Base-by-base conservation (phyloP, 1,140 invertebrate species). In the Cephus cinctus region DNA sequence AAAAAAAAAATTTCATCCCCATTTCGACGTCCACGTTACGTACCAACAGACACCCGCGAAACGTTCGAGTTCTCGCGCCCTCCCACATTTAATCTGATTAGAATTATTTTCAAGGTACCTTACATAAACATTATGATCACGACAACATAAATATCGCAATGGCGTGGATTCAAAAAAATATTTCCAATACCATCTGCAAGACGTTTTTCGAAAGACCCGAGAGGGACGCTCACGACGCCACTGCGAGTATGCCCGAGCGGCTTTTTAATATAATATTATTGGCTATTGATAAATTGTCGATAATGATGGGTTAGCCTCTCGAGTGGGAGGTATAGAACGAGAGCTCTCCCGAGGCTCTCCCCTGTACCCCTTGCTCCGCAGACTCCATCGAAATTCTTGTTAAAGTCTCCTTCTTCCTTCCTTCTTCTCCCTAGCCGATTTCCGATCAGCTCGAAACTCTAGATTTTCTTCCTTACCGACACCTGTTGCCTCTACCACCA, bases 261-360 rank as follows among this genome's bases (percentile, higher is more conserved):
- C 61, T 59, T 72, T 75, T 76, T 76, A 76, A 76, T 76, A 76
- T 76, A 76, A 76, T 75, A 76, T 75, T 76, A 76, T 76, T 76
- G 74, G 74, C 74, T 76, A 76, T 76, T 76, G 74, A 76, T 76
- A 76, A 76, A 76, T 76, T 76, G 71, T 76, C 73, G 72, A 76
- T 76, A 76, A 76, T 76, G 72, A 76, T 71, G 71, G 74, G 69
- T 69, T 71, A 65, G 66, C 43, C 49, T 45, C n/a, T n/a, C 34
- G 34, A 36, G 34, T 36, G 34, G 30, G 56, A 39, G 36, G 47
- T 5, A 43, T 38, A 23, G 34, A 23, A 31, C 48, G 43, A 50
- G 59, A 52, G 50, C 12, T 43, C 42, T 43, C 21, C 39, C 22
- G 39, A 12, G 39, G 39, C 22, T 27, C 39, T 41, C 39, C 18